Evolutionary conservation across 1,140 invertebrate genomes (phyloP).

Genomic region (Trinorchestia longiramus): DNA sequence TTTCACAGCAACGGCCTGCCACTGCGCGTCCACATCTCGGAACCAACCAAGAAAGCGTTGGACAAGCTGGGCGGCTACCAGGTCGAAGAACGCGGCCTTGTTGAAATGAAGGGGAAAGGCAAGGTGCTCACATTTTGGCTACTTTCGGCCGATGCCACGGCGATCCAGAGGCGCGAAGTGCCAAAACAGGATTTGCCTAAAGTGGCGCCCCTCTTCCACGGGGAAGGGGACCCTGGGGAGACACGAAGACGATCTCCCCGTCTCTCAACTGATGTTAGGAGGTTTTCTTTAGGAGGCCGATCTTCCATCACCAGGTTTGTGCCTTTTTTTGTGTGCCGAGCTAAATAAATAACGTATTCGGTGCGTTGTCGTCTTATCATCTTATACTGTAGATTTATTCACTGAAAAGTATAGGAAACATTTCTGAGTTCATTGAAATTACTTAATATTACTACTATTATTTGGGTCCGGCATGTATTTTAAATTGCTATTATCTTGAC

Average conservation of each 20-base stretch:
- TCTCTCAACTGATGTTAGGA: constrained; percentile 40
- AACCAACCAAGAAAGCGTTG: constrained; percentile 78
- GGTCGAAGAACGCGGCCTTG: constrained; percentile 84
- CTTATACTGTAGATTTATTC: not conserved
- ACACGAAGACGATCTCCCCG: constrained; percentile 58
- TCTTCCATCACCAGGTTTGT: constrained; percentile 58
- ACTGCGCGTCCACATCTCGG: constrained; percentile 80
- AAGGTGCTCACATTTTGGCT: constrained; percentile 89
- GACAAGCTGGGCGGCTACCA: constrained; percentile 84
- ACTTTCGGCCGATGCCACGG: constrained; percentile 73
- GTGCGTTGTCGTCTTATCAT: not conserved
- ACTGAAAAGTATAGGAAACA: not conserved
- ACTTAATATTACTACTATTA: not conserved
- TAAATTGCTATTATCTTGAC: no score
- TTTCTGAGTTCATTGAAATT: constrained; percentile 27
- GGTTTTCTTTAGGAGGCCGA: constrained; percentile 24
- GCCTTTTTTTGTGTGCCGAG: not conserved
- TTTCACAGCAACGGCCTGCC: constrained; percentile 74
- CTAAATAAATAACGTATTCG: not conserved
- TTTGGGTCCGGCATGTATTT: no score
- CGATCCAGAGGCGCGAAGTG: constrained; percentile 60
- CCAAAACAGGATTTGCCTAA: constrained; percentile 10
- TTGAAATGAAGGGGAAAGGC: constrained; percentile 89
- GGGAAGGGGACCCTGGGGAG: constrained; percentile 53
- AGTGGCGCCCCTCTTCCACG: constrained; percentile 57